Conservation (phyloP, 2,797 vertebrate genomes). For the Neosilurus hyrtlii region DNA sequence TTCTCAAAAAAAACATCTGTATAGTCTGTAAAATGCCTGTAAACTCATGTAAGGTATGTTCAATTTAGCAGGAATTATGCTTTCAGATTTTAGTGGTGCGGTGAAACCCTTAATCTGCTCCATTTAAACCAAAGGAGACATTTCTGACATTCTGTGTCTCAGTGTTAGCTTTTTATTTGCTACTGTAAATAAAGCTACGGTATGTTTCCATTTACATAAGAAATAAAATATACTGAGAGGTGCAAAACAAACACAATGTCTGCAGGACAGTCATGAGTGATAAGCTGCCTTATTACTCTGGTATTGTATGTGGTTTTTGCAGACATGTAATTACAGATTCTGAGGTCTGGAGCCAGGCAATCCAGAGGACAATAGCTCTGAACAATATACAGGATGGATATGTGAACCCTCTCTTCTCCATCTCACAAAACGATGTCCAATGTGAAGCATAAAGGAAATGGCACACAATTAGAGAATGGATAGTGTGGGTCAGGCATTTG, state of each 20-base stretch:
- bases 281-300: conserved; percentile 54
- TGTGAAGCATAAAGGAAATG: conserved; percentile 54
- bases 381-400: conserved; percentile 64
- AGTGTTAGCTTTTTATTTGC: conserved; percentile 52
- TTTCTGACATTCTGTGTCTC: conserved; percentile 39
- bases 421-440: conserved; percentile 51
- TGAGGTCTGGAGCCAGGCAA: conserved; percentile 71
- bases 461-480: conserved; percentile 59
- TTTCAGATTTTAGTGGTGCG: conserved; percentile 26
- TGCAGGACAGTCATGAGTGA: conserved; percentile 48
- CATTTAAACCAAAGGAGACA: conserved; percentile 35
- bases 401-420: conserved; percentile 48
- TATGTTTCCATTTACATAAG: conserved; percentile 47
- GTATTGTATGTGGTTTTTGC: conserved; percentile 67
- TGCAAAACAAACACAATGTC: conserved; percentile 50
- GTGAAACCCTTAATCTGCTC: conserved; percentile 23
- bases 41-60: conserved; percentile 19
- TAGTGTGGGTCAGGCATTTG: conserved; percentile 49
- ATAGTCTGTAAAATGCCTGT: conserved; percentile 27
- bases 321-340: conserved; percentile 74
- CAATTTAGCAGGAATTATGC: conserved; percentile 3
- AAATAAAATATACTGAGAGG: conserved; percentile 46
- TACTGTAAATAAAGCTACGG: conserved; percentile 45
- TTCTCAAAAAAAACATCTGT: neutral
- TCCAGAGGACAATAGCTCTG: conserved; percentile 64